phyloP scores from a whole-genome alignment of 2,797 vertebrate genomes.

The Gymnoscopelus braueri region DNA sequence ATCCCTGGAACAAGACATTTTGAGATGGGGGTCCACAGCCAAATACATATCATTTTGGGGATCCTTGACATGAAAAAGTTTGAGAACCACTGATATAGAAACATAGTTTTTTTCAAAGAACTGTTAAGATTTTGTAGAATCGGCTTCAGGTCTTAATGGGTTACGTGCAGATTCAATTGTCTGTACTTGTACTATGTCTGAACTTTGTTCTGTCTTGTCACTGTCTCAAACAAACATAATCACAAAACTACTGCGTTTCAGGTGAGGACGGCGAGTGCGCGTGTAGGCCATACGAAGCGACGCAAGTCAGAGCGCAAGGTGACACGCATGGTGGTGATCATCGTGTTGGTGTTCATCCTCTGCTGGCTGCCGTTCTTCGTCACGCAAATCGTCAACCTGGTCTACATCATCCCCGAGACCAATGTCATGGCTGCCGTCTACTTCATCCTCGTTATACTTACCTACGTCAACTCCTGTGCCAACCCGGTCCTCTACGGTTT shows the following conservation, averaged over 20 bases:
- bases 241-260: constrained; percentile 42
- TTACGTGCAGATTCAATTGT: neutral
- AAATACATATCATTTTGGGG: too few relatives aligned
- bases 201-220: neutral
- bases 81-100: too few relatives aligned
- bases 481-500: constrained; percentile 94
- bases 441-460: constrained; percentile 89
- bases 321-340: constrained; percentile 95
- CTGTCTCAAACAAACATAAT: constrained; percentile 20
- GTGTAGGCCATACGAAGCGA: constrained; percentile 81
- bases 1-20: too few relatives aligned
- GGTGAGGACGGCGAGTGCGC: constrained; percentile 85
- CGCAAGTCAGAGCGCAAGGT: constrained; percentile 90
- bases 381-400: constrained; percentile 90
- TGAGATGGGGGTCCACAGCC: too few relatives aligned
- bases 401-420: constrained; percentile 87
- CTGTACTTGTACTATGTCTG: neutral
- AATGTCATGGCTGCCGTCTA: constrained; percentile 79
- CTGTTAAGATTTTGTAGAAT: too few relatives aligned
- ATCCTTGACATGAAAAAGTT: too few relatives aligned
- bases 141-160: too few relatives aligned
- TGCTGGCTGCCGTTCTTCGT: constrained; percentile 96
- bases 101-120: too few relatives aligned
- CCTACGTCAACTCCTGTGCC: constrained; percentile 95
- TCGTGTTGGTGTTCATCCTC: constrained; percentile 91